Evolutionary conservation across 1,140 invertebrate species (phyloP), one percentile per base, ranked within the genome.

Genomic region (Pogonomyrmex barbatus): DNA sequence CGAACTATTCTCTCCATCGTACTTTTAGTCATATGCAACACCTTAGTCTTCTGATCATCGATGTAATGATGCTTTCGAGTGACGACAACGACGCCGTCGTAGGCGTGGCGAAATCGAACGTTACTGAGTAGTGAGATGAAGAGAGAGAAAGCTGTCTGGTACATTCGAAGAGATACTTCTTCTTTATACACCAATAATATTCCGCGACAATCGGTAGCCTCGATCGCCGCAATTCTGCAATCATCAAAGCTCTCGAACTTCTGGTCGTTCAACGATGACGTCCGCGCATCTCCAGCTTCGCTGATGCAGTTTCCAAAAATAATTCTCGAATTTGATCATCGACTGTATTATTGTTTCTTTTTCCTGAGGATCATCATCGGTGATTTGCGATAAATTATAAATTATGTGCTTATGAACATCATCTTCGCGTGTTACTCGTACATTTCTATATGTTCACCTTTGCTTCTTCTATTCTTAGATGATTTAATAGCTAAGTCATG

Each of bases 251-350:
- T 50, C 24, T 56, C 65, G 42, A 56, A 52, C 56, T 63, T 65
- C 17, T 75, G 45, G 42, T 24, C 33, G 24, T 42, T 42, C 47
- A 12, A 9, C 47, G 47, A 17, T 10, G 63, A 68, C 63, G 77
- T 9, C 8, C 45, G 45, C 56, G 50, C 12, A 33, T 47, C 10
- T 45, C n/a, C 62, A 30, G 36, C 9, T n/a, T 45, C 45, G 63
- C 24, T 81, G 65, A 58, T 42, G 78, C 14, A 81, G 56, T 36
- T 33, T 24, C 30, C 14, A n/a, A 42, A 42, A 79, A 67, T 79
- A 52, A 50, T 24, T 30, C 45, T 36, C 60, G 47, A 60, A 12
- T 50, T 79, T 65, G 24, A 47, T 50, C 76, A 79, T 45, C 76
- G 58, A 63, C 17, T 9, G 17, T 68, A 42, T 30, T 42, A 12